Evolutionary conservation across 2,888 invertebrate species (phyloP).

Genomic region (Pterostichus niger): DNA sequence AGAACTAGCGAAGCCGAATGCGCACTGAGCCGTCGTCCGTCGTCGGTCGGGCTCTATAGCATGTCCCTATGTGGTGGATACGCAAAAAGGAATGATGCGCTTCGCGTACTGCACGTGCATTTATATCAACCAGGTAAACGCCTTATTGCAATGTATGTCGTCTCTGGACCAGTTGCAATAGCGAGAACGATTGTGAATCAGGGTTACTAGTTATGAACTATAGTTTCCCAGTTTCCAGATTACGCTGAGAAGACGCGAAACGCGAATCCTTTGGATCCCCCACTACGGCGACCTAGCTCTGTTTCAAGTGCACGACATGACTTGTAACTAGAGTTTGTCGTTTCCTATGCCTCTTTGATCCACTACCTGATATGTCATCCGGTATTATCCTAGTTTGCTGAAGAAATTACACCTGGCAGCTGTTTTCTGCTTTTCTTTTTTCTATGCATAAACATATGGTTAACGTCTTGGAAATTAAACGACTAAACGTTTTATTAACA

Average conservation of each 20-base stretch:
- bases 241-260: conserved; percentile 54
- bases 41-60: conserved; percentile 35
- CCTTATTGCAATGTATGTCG: conserved; percentile 65
- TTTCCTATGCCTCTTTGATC: conserved; percentile 36
- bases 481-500: conserved; percentile 43
- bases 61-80: conserved; percentile 57
- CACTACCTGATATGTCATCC: conserved; percentile 60
- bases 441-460: conserved; percentile 60
- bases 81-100: conserved; percentile 66
- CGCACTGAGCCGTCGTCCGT: conserved; percentile 17
- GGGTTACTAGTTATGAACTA: conserved; percentile 64
- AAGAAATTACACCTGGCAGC: conserved; percentile 65
- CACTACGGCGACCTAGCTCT: conserved; percentile 47
- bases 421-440: conserved; percentile 58
- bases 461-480: conserved; percentile 54
- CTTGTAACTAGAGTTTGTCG: conserved; percentile 43
- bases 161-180: conserved; percentile 66
- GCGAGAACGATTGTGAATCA: conserved; percentile 62
- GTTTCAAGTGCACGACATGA: conserved; percentile 13
- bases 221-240: conserved; percentile 62
- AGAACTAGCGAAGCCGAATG: background rate
- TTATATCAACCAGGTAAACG: conserved; percentile 64
- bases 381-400: conserved; percentile 64
- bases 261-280: conserved; percentile 57
- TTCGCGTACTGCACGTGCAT: conserved; percentile 59